Percentiles rank a stretch among this genome's conserved stretches.
phyloP scores from a whole-genome alignment of 2,888 invertebrate genomes.

The Oscheius myriophilus region DNA sequence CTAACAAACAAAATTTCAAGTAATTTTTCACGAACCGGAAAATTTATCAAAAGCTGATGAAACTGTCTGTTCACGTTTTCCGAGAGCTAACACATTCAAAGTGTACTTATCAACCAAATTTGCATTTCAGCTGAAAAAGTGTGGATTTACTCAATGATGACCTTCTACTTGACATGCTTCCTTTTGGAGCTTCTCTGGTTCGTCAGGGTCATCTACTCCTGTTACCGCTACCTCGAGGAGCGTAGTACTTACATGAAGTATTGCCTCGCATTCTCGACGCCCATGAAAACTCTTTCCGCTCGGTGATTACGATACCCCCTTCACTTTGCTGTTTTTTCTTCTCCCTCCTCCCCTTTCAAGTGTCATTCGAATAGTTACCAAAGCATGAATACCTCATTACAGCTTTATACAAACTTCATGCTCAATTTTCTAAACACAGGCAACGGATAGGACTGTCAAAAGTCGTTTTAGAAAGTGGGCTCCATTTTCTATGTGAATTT shows the following conservation, averaged over 20 bases:
- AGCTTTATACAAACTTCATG: no score
- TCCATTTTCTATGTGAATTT: no score
- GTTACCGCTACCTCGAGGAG: conserved; percentile 67
- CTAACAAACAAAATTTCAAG: no score
- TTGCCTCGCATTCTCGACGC: conserved; percentile 69
- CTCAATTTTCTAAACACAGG: no score
- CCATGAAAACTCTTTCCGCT: conserved; percentile 67
- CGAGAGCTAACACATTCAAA: no score
- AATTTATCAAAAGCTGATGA: no score
- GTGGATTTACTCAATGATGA: conserved; percentile 62
- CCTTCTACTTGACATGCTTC: conserved; percentile 57
- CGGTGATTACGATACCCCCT: conserved; percentile 24
- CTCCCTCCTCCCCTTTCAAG: conserved; percentile 18
- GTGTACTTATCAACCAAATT: no score
- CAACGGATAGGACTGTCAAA: no score
- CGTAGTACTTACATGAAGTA: conserved; percentile 68
- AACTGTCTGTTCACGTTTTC: no score
- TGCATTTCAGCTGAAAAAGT: conserved; percentile 48
- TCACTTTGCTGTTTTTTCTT: conserved; percentile 31
- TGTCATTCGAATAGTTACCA: neutral
- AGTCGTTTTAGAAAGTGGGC: no score
- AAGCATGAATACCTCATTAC: neutral
- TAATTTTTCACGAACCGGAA: no score
- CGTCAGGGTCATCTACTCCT: conserved; percentile 64
- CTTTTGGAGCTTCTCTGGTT: conserved; percentile 66